These are phyloP conservation scores for Hydrotaea diabolus DNA, from an alignment of 2,888 invertebrate species.

Conservation along the genomic window DNA sequence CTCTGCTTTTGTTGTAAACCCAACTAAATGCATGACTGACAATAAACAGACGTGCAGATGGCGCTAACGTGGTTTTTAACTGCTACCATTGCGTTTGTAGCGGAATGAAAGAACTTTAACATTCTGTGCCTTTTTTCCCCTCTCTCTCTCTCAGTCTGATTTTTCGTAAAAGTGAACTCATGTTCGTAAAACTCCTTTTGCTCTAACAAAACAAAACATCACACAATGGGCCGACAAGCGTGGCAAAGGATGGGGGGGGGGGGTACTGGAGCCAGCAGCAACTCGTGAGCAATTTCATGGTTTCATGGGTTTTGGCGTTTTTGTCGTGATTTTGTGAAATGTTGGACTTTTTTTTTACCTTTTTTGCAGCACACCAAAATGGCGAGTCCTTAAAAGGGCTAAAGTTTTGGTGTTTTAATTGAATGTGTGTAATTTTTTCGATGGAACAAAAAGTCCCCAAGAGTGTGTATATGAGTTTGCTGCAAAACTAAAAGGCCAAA, in stretches of 20 bases:
- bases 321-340: conserved; percentile 41
- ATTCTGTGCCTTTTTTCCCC: background rate
- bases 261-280: background rate
- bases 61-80: conserved; percentile 60
- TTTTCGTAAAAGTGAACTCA: background rate
- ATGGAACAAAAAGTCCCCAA: too few relatives aligned
- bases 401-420: conserved; percentile 47
- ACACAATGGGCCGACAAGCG: background rate
- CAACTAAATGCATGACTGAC: conserved; percentile 56
- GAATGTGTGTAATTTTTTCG: conserved; percentile 47
- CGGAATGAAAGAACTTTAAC: conserved; percentile 49
- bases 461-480: too few relatives aligned
- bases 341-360: background rate
- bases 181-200: conserved; percentile 14
- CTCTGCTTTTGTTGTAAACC: conserved; percentile 1
- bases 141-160: too few relatives aligned
- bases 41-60: conserved; percentile 60
- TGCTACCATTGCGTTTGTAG: conserved; percentile 6
- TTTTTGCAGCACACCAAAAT: background rate
- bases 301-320: conserved; percentile 66
- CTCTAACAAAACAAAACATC: conserved; percentile 26
- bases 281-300: conserved; percentile 69
- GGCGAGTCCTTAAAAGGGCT: conserved; percentile 5
- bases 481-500: conserved; percentile 46
- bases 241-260: conserved; percentile 23